Conservation (phyloP, 1,140 invertebrate genomes). For the Plutomurus gul region DNA sequence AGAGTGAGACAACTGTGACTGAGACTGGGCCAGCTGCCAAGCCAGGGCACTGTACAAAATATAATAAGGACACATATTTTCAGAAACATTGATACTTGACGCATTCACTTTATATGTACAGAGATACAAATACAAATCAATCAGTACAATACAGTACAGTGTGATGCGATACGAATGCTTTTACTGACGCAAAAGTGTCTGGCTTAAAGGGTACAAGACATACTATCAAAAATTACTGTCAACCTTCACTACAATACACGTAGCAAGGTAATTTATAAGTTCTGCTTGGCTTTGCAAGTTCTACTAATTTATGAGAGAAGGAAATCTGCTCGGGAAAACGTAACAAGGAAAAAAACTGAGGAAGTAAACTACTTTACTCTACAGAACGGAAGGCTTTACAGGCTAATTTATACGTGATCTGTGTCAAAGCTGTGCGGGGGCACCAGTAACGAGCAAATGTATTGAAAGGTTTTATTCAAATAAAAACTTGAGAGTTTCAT, state of each 20-base stretch:
- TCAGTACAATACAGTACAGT: neutral
- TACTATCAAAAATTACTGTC: too few relatives aligned
- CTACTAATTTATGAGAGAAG: too few relatives aligned
- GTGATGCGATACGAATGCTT: neutral
- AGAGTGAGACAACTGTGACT: constrained; percentile 47
- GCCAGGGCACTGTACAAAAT: constrained; percentile 81
- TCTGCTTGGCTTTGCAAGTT: too few relatives aligned
- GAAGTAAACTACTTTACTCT: neutral
- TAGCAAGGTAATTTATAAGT: too few relatives aligned
- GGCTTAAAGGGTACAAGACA: too few relatives aligned
- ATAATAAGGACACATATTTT: constrained; percentile 42
- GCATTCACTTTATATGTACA: constrained; percentile 7
- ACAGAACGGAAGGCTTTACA: neutral
- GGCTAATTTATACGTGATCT: neutral
- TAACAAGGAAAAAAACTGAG: too few relatives aligned
- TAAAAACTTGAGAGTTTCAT: neutral
- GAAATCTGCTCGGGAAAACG: too few relatives aligned
- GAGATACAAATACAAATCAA: constrained; percentile 24
- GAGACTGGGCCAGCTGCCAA: constrained; percentile 74
- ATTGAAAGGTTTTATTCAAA: neutral
- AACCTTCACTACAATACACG: too few relatives aligned
- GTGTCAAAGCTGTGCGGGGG: too few relatives aligned
- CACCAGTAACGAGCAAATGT: neutral
- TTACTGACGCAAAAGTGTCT: constrained; percentile 1
- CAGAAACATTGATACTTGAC: constrained; percentile 8